Evolutionary conservation across 1,140 invertebrate species (phyloP), one percentile per base, ranked within the genome.

Genomic region (Pseudobourletiella spinata): DNA sequence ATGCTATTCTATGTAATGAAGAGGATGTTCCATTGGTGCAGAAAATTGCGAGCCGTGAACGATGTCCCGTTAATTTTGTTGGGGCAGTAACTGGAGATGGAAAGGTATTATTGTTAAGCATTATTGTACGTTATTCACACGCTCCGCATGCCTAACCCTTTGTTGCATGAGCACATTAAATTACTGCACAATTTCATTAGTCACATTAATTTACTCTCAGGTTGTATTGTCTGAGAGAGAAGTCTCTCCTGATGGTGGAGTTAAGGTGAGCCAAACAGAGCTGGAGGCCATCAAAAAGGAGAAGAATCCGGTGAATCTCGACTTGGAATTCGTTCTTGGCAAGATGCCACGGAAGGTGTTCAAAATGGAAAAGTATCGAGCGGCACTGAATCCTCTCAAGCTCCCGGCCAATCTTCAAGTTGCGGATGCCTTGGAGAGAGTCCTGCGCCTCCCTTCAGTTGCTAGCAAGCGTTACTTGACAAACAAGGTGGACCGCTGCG

Each of bases 381-480:
- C 57, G 6, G 3, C 29, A 55, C 56, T 72, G 16, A 61, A 55
- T 6, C 74, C 79, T 3, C 67, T 88, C 3, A 66, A 70, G 2
- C 72, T 89, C 29, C 83, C 84, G 0, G 52, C 70, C 3, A 73
- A 78, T 52, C 72, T 82, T 16, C 79, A 78, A 1, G 81, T 86
- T 11, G 76, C 78, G 42, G 80, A 82, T 59, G 87, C 86, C 6
- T 76, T 98, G 2, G 78, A 89, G 39, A 78, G 84, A 70, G 93
- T 98, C 1, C 75, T 98, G 16, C 81, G 89, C 66, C 78, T 98
- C 20, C 89, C 94, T 0, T 84, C 90, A 4, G 94, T 99, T 25
- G 89, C 84, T 43, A 96, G 92, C 73, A 99, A 99, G 76, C 80
- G 95, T 70, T 99, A 91, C 74, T 79, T 98, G 1, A 98, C 93